These are phyloP conservation scores for Liolophura sinensis DNA, from an alignment of 1,140 invertebrate genomes.

Conservation along the genomic window DNA sequence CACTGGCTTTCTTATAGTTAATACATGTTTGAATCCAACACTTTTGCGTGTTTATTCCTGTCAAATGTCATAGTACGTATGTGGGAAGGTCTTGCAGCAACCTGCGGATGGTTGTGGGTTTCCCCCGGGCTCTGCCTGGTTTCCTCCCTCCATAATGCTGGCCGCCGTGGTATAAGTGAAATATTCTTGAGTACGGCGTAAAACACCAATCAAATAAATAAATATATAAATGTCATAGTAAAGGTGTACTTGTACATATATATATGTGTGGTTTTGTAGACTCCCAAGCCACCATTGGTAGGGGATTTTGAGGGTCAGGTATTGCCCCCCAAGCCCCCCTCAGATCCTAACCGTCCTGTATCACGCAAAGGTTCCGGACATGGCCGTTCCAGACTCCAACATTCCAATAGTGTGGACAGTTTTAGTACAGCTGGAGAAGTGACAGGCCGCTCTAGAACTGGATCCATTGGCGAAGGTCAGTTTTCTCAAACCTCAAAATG, in stretches of 20 bases:
- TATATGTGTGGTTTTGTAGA: constrained; percentile 24
- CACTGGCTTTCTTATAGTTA: no score
- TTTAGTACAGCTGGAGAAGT: constrained; percentile 1
- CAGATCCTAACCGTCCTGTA: constrained; percentile 35
- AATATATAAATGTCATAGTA: no score
- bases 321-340: constrained; percentile 41
- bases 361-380: constrained; percentile 19
- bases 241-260: background rate
- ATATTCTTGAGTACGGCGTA: no score
- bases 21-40: no score
- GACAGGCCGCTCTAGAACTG: constrained; percentile 15
- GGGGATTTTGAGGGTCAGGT: constrained; percentile 36
- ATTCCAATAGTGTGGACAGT: constrained; percentile 31
- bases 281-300: constrained; percentile 33
- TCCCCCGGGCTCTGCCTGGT: no score
- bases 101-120: no score
- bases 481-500: background rate
- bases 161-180: no score
- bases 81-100: no score
- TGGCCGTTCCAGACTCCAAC: constrained; percentile 22
- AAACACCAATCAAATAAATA: no score
- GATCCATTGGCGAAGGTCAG: constrained; percentile 28
- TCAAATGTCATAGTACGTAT: no score
- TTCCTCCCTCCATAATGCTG: no score
- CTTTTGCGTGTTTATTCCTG: background rate